These are phyloP conservation scores for Arge pagana DNA, from an alignment of 2,888 invertebrate genomes.

Conservation along the genomic window DNA sequence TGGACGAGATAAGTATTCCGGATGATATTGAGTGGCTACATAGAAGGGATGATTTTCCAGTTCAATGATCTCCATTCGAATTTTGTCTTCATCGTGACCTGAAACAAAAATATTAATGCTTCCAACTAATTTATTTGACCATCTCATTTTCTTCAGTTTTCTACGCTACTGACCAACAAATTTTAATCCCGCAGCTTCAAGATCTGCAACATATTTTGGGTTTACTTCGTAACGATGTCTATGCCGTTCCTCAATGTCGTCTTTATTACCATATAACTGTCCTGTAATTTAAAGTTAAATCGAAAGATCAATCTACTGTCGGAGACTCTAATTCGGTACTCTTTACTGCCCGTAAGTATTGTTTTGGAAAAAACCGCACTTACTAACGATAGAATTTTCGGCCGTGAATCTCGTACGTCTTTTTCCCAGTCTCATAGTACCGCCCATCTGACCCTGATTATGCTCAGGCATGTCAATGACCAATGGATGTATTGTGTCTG, in stretches of 20 bases:
- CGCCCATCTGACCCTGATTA: constrained; percentile 89
- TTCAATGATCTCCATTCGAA: constrained; percentile 94
- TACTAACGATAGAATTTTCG: constrained; percentile 66
- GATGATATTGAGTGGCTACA: constrained; percentile 96
- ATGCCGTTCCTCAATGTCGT: constrained; percentile 90
- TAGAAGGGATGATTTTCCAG: constrained; percentile 89
- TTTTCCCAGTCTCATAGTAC: constrained; percentile 97
- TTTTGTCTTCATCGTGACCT: constrained; percentile 76
- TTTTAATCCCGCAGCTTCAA: constrained; percentile 82
- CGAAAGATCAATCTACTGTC: constrained; percentile 1
- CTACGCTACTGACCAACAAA: constrained; percentile 78
- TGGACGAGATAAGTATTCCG: constrained; percentile 93
- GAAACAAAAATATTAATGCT: constrained; percentile 35
- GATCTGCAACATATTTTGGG: constrained; percentile 76
- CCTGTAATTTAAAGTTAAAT: constrained; percentile 63
- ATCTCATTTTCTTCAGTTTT: neutral
- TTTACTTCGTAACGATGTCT: constrained; percentile 98
- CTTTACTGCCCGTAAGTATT: constrained; percentile 7
- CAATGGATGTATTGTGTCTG: constrained; percentile 74
- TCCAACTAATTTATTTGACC: neutral
- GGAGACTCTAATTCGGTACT: neutral
- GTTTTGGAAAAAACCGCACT: constrained; percentile 47
- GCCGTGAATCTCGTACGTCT: constrained; percentile 79
- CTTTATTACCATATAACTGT: constrained; percentile 77
- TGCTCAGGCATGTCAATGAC: constrained; percentile 99